Evolutionary conservation across 1,140 invertebrate species (phyloP), one percentile per base, ranked within the genome.

Genomic region (Lepeophtheirus salmonis): DNA sequence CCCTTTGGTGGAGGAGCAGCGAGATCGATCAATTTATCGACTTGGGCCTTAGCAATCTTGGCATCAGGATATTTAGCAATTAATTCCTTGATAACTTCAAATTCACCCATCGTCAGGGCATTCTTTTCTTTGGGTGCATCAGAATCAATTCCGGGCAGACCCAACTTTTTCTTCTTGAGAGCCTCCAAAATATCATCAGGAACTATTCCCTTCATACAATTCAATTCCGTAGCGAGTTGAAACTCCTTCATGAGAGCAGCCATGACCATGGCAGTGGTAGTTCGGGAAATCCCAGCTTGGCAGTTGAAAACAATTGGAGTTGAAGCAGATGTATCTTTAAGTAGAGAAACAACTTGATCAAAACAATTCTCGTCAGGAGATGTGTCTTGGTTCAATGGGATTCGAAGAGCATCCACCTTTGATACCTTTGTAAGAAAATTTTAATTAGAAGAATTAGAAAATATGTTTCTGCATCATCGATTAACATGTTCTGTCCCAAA

Each of bases 131-230:
- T 25, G 16, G 20, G 59, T 2, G 49, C 59, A n/a, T 61, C 59
- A 2, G 49, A 12, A 25, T 61, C 59, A 30, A 61, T 54, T 12
- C 59, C 59, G 21, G 59, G 59, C 1, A 61, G 59, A 54, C 57
- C 59, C 59, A 61, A 18, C 23, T 61, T 61, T 50, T 61, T 61
- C 59, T 61, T 61, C 59, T 61, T 61, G 12, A 61, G 49, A 18
- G 59, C 59, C 14, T 61, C 59, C 49, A 61, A 25, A 23, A 61
- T 61, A 24, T 61, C 59, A 25, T 61, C 59, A 18, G 59, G 59
- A 13, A 61, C 59, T 17, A 61, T 61, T 12, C 59, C 59, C 25
- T 50, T 56, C 59, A 61, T 61, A n/a, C 50, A 20, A 4, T 61
- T 25, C 10, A 61, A 16, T 22, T 61, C 59, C 14, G 22, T 21